Base-by-base conservation (phyloP, 2,888 invertebrate species). In the Acrobasis consociella region DNA sequence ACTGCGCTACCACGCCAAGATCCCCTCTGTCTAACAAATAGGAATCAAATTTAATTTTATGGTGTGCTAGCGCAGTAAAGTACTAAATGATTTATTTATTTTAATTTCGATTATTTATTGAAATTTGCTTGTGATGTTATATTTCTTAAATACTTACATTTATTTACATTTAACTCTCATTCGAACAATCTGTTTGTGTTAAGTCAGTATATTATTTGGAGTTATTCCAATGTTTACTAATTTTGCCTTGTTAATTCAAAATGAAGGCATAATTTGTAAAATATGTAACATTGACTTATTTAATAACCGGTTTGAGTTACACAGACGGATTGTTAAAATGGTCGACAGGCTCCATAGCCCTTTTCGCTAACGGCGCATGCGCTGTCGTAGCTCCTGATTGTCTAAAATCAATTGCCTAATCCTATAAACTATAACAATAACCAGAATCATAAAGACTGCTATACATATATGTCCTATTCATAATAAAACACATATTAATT, bases 391-490 rank as follows among this genome's bases (percentile, higher is more conserved):
- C 60, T 60, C 38, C 62, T 66, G 67, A 55, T 60, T 63, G 31
- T 65, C 67, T 67, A 69, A 65, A 67, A 75, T 74, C 68, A 70
- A 73, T 72, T 69, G 64, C 67, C 73, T 77, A 78, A 73, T 64
- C 66, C 74, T 78, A 75, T 74, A 65, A 76, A 72, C 71, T 77
- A 76, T 82, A 80, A 81, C 81, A 82, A 80, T 81, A 67, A 64
- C 66, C 62, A 60, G 58, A 63, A 59, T 64, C 64, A 63, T 58
- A 65, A 64, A 64, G 50, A 66, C 53, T 68, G 62, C 63, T 64
- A 49, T 64, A 65, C 62, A 64, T 63, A 63, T 62, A 65, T 66
- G 60, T 63, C 59, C 64, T 66, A 64, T 62, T 61, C 62, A 46
- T 59, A 58, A 65, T 64, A 63, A 65, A 71, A 64, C 64, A 75